Evolutionary conservation across 2,888 invertebrate genomes (phyloP).

Genomic region (Euzophera pinguis): DNA sequence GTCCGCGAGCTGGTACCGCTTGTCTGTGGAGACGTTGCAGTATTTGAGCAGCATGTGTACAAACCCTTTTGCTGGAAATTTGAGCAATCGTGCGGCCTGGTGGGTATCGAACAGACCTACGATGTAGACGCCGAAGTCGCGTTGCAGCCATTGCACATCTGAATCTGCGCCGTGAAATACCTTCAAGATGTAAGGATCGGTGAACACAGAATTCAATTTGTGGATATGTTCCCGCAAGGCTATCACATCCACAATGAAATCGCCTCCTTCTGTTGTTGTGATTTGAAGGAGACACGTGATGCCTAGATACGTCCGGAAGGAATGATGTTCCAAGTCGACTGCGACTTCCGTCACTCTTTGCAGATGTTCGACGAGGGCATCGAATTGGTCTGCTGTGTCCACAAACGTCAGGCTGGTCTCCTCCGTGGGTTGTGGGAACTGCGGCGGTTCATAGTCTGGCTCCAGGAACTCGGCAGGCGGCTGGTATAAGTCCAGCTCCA

Average conservation of each 20-base stretch:
- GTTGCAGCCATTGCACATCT: constrained; percentile 96
- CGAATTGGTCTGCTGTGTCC: constrained; percentile 82
- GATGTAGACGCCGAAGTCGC: constrained; percentile 96
- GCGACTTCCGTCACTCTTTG: constrained; percentile 86
- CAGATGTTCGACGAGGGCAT: constrained; percentile 83
- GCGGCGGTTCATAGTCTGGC: constrained; percentile 53
- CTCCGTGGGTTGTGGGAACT: constrained; percentile 61
- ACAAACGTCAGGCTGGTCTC: constrained; percentile 86
- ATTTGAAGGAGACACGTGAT: constrained; percentile 98
- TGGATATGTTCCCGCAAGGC: constrained; percentile 90
- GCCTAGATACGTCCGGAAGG: constrained; percentile 94
- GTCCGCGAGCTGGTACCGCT: constrained; percentile 96
- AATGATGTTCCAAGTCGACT: constrained; percentile 96
- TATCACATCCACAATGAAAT: constrained; percentile 95
- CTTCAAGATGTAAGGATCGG: constrained; percentile 93
- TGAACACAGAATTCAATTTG: constrained; percentile 92
- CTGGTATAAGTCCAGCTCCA: constrained; percentile 87
- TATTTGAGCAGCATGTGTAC: constrained; percentile 88
- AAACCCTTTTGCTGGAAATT: constrained; percentile 85
- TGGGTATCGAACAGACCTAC: constrained; percentile 99
- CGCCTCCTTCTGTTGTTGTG: constrained; percentile 85
- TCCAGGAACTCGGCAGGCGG: constrained; percentile 77
- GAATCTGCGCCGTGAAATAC: constrained; percentile 95
- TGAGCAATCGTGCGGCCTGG: constrained; percentile 89
- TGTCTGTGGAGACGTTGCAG: constrained; percentile 89